Conservation (phyloP, 1,140 invertebrate genomes). For the Drosophila ironensis region DNA sequence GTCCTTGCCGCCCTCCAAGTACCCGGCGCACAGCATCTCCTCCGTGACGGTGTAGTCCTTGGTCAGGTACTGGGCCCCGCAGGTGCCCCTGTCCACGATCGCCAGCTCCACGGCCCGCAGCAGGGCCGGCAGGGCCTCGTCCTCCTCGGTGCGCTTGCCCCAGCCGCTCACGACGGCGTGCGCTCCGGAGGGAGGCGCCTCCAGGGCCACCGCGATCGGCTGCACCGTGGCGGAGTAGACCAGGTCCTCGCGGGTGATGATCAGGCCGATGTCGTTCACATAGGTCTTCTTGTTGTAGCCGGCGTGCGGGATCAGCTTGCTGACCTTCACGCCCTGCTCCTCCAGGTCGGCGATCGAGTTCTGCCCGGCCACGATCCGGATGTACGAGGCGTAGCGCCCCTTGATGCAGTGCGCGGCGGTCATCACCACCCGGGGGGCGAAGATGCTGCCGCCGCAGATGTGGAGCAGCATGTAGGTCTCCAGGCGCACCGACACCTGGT, state of each 20-base stretch:
- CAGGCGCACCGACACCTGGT: slow-evolving; percentile 64
- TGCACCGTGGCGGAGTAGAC: slow-evolving; percentile 43
- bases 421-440: slow-evolving; percentile 83
- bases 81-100: slow-evolving; percentile 68
- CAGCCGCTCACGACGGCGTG: slow-evolving; percentile 82
- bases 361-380: slow-evolving; percentile 57
- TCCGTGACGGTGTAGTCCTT: slow-evolving; percentile 83
- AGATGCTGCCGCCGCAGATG: slow-evolving; percentile 78
- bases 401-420: slow-evolving; percentile 85
- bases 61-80: slow-evolving; percentile 54
- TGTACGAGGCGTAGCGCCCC: slow-evolving; percentile 64
- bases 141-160: slow-evolving; percentile 76
- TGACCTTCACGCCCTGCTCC: slow-evolving; percentile 59
- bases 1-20: slow-evolving; percentile 56
- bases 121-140: slow-evolving; percentile 42
- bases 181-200: slow-evolving; percentile 29
- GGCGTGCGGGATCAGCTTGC: slow-evolving; percentile 53
- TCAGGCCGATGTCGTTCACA: slow-evolving; percentile 77
- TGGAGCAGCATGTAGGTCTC: slow-evolving; percentile 68
- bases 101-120: slow-evolving; percentile 78
- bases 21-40: slow-evolving; percentile 88
- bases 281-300: slow-evolving; percentile 62
- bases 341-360: slow-evolving; percentile 66
- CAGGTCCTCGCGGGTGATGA: slow-evolving; percentile 58
- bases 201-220: slow-evolving; percentile 58